Evolutionary conservation across 2,113 vertebrate species (phyloP).

Genomic region (crab-eating macaque (Macaca fascicularis)): T2T-MFA8v1.1 NC_088384.1:18314501-18315000

Average conservation of each 20-base stretch:
- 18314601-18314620: not conserved
- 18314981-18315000: no score
- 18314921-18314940: not conserved
- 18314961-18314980: no score
- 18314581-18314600: rapidly evolving
- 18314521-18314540: rapidly evolving
- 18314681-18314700: not conserved
- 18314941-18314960: no score
- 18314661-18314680: rapidly evolving
- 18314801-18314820: not conserved
- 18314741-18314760: not conserved
- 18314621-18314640: rapidly evolving
- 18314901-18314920: not conserved
- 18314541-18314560: not conserved
- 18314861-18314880: not conserved
- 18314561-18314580: rapidly evolving
- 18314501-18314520: rapidly evolving
- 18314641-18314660: rapidly evolving
- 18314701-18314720: not conserved
- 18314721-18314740: not conserved
- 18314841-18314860: not conserved
- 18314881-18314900: not conserved
- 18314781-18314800: not conserved
- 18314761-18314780: no score
- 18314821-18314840: not conserved